These are phyloP conservation scores for Hyperoplus immaculatus DNA, from an alignment of 2,797 vertebrate genomes.

Conservation along the genomic window DNA sequence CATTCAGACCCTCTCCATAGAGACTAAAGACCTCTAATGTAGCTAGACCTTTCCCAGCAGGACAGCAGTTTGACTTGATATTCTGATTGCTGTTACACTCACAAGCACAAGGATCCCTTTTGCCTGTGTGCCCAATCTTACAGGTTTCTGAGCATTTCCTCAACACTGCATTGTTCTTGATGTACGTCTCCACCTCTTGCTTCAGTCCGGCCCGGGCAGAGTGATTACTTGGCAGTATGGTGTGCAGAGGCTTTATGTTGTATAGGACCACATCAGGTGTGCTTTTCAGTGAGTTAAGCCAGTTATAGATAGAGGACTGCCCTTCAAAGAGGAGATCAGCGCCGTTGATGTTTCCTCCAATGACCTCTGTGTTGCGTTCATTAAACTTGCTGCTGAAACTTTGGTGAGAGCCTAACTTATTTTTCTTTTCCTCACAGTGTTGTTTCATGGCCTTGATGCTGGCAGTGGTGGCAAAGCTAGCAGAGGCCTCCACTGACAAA, in stretches of 20 bases:
- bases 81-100: constrained; percentile 45
- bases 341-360: constrained; percentile 29
- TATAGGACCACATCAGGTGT: constrained; percentile 47
- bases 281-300: constrained; percentile 44
- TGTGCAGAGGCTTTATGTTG: constrained; percentile 57
- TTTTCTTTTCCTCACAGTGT: constrained; percentile 33
- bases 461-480: neutral
- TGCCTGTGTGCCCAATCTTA: constrained; percentile 45
- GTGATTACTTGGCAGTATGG: constrained; percentile 22
- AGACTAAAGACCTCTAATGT: constrained; percentile 46
- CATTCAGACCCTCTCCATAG: constrained; percentile 26
- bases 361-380: constrained; percentile 46
- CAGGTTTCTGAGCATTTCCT: constrained; percentile 61
- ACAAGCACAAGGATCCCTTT: constrained; percentile 62
- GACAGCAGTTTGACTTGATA: constrained; percentile 59
- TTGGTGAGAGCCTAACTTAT: neutral
- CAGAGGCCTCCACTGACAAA: constrained; percentile 77
- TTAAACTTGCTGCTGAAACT: constrained; percentile 47
- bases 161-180: constrained; percentile 43
- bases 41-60: constrained; percentile 46
- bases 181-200: constrained; percentile 56
- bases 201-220: constrained; percentile 14
- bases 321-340: constrained; percentile 40
- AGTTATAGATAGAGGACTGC: neutral
- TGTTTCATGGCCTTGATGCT: neutral